Conservation (phyloP, 2,888 invertebrate genomes). For the Epiperipatus broadwayi region DNA sequence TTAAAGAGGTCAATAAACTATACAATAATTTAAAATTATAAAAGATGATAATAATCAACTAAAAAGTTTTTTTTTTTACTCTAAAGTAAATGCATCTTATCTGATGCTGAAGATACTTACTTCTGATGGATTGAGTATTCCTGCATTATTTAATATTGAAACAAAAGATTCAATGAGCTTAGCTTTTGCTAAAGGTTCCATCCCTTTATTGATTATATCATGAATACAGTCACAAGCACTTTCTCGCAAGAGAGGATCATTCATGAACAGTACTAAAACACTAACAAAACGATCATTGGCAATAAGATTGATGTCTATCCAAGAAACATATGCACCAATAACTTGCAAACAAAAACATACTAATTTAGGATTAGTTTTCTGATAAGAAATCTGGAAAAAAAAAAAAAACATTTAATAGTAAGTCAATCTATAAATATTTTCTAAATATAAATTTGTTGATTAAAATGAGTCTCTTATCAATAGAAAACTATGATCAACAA, state of each 20-base stretch:
- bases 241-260: conserved; percentile 26
- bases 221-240: conserved; percentile 35
- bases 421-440: too few relatives aligned
- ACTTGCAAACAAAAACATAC: conserved; percentile 32
- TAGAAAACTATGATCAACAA: too few relatives aligned
- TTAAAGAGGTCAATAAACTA: too few relatives aligned
- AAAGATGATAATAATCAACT: too few relatives aligned
- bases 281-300: conserved; percentile 37
- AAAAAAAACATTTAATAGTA: too few relatives aligned
- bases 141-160: conserved; percentile 28
- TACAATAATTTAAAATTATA: too few relatives aligned
- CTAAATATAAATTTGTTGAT: too few relatives aligned
- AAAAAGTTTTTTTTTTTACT: too few relatives aligned
- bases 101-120: too few relatives aligned
- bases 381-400: conserved; percentile 29
- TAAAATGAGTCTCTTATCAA: too few relatives aligned
- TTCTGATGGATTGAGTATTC: conserved; percentile 27
- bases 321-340: conserved; percentile 36
- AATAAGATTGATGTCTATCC: conserved; percentile 39
- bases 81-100: too few relatives aligned
- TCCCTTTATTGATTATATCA: conserved; percentile 37
- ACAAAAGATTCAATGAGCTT: conserved; percentile 34
- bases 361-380: conserved; percentile 26
- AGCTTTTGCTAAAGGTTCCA: conserved; percentile 37
- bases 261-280: conserved; percentile 31